Evolutionary conservation across 2,888 invertebrate genomes (phyloP), one percentile per base, ranked within the genome.

Genomic region (Drosophila fulvimacula): DNA sequence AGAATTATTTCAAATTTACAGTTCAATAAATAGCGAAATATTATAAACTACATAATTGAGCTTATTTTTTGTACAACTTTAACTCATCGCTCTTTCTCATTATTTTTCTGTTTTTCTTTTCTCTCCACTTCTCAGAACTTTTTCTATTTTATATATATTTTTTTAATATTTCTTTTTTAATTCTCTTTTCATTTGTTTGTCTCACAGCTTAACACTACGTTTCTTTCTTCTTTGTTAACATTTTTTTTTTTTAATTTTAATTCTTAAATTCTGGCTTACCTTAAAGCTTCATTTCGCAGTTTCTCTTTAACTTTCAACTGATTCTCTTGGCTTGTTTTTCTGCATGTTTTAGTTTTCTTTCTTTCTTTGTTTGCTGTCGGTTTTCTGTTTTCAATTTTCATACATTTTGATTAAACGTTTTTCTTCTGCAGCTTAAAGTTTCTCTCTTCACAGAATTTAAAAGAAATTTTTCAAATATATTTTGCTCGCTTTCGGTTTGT

Each of bases 11-110:
- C 1, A 7, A 19, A 19, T 48, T 48, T 32, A 13, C 32, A 48
- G 48, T 13, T 48, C 48, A 19, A 48, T 48, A 32, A 48, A 48
- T 32, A 17, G 48, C 1, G 13, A 32, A 27, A 19, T 48, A 17
- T 48, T 48, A 32, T 17, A 30, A 32, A 32, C 17, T 32, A 3
- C 6, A 48, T 48, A 30, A 27, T 48, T 48, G 17, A 30, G 17
- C 30, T 17, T 48, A 48, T 30, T 17, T 27, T 46, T 46, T 27
- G n/a, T n/a, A 27, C 27, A n/a, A 4, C 5, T 51, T n/a, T 21
- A 30, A 3, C 5, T 30, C n/a, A n/a, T 2, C n/a, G 10, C 46
- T 10, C 27, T 17, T 48, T 48, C 30, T 30, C 11, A 48, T 30
- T 30, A 30, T 30, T 30, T 30, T 48, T 30, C 11, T 30, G 11